Evolutionary conservation across 2,888 invertebrate genomes (phyloP), one percentile per base, ranked within the genome.

Genomic region (Shargacucullia verbasci): DNA sequence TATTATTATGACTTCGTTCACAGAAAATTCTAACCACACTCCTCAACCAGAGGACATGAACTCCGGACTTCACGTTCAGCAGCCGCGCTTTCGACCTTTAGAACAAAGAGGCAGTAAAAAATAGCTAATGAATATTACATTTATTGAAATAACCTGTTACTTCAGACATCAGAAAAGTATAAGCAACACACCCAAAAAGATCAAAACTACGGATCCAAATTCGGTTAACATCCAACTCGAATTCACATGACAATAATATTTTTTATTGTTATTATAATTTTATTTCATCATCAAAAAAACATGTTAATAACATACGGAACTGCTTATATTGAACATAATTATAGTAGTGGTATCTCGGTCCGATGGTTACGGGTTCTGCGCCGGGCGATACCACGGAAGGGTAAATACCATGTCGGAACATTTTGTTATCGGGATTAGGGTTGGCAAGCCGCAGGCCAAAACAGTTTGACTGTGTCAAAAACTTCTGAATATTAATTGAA

Each of bases 321-420:
- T 79, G 80, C 74, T 82, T 84, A 83, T 84, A 87, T 84, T 83
- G 84, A 75, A 78, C 80, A 79, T 87, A 87, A 87, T 87, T 87
- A 87, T 80, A 85, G 87, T 82, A 76, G 65, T 56, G 65, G 73
- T 79, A 68, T 73, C 76, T 76, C 84, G 84, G 71, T 86, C 65
- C 78, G 82, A 54, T 83, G 85, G 78, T 59, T 73, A 75, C 78
- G 71, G 81, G 77, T 78, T 72, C 78, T 59, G 73, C 29, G 29
- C 29, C 29, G 29, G 29, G 9, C 58, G 69, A 71, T 70, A 66
- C 50, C 58, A 44, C 31, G 50, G 34, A 52, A 59, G 70, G 73
- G 70, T 73, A 73, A 73, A 77, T 74, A 73, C 78, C 56, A 62
- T 54, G 70, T 70, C 55, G 57, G 38, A 61, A 48, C 56, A 59